These are phyloP conservation scores for Fratercula arctica DNA, from an alignment of 2,797 vertebrate species.

Conservation along the genomic window DNA sequence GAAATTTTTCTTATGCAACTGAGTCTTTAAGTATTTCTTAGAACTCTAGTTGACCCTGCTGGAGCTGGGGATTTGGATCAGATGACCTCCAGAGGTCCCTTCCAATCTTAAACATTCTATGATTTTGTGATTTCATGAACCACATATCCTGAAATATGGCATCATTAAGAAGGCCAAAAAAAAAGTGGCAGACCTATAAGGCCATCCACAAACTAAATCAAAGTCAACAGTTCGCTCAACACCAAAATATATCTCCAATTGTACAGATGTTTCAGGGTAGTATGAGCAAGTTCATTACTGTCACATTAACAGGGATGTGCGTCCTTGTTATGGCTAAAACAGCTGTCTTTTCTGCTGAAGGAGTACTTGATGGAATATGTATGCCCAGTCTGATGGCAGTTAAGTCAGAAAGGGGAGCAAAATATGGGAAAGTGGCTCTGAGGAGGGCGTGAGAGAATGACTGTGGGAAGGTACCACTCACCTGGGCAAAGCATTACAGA, in stretches of 20 bases:
- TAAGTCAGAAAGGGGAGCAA: not conserved
- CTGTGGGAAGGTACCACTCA: not conserved
- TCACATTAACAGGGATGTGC: not conserved
- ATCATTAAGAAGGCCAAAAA: not conserved
- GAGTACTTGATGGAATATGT: not conserved
- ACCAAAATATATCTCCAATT: not conserved
- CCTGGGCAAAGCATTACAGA: constrained; percentile 30
- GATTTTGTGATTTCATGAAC: not conserved
- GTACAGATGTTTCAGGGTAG: not conserved
- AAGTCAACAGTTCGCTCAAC: not conserved
- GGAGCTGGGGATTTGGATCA: not conserved
- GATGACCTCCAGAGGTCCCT: not conserved
- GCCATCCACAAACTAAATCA: not conserved
- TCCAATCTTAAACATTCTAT: not conserved
- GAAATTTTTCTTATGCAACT: not conserved
- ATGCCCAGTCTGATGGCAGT: not conserved
- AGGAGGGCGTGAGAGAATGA: not conserved
- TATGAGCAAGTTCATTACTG: not conserved
- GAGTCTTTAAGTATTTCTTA: not conserved
- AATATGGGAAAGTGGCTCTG: not conserved
- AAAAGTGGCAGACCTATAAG: not conserved
- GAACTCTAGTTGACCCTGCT: not conserved
- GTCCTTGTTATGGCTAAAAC: not conserved
- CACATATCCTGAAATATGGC: not conserved
- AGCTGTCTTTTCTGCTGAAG: not conserved